phyloP scores from a whole-genome alignment of 2,888 invertebrate species.

The Pogonocherus hispidulus region DNA sequence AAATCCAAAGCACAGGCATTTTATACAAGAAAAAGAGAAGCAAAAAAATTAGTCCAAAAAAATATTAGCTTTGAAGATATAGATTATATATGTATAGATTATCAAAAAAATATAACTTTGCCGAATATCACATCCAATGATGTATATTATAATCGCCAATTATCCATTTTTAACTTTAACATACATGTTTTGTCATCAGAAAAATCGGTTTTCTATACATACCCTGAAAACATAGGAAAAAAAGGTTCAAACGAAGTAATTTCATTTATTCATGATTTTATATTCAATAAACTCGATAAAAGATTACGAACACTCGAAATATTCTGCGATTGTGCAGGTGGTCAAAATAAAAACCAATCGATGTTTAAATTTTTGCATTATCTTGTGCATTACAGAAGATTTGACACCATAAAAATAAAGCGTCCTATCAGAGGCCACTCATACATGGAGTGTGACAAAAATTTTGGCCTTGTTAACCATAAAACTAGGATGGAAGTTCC shows the following conservation, averaged over 20 bases:
- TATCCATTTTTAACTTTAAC: conserved; percentile 10
- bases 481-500: conserved; percentile 21
- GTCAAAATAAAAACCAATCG: conserved; percentile 54
- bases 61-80: conserved; percentile 3
- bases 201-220: conserved; percentile 17
- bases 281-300: neutral
- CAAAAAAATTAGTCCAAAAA: neutral
- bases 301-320: conserved; percentile 39
- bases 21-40: neutral
- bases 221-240: conserved; percentile 3
- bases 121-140: conserved; percentile 2
- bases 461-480: conserved; percentile 11
- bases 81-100: too few species aligned
- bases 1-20: conserved; percentile 4
- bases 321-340: conserved; percentile 53
- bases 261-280: conserved; percentile 11
- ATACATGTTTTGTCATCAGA: conserved; percentile 11
- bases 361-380: conserved; percentile 51
- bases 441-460: too few species aligned
- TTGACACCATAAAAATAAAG: too few species aligned
- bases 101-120: neutral
- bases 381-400: too few species aligned
- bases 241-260: conserved; percentile 21
- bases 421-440: too few species aligned
- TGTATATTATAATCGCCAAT: conserved; percentile 4